These are phyloP conservation scores for Cephonodes hylas DNA, from an alignment of 2,888 invertebrate species.

Conservation along the genomic window DNA sequence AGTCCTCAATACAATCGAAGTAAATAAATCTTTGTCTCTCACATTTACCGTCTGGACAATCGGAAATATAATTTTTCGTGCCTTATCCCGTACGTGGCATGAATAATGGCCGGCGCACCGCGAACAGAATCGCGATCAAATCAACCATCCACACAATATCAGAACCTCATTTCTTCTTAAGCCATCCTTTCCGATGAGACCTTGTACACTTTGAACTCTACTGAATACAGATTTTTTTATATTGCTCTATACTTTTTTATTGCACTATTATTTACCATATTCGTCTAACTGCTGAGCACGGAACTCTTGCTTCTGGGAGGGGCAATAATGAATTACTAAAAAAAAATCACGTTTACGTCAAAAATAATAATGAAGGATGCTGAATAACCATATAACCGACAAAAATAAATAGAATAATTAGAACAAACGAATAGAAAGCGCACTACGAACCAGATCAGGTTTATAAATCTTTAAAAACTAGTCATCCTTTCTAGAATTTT, in stretches of 20 bases:
- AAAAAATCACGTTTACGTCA: too few relatives aligned
- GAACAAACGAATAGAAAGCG: too few relatives aligned
- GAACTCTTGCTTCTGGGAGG: too few relatives aligned
- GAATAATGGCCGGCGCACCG: constrained; percentile 40
- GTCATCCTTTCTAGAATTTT: too few relatives aligned
- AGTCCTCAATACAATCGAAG: neutral
- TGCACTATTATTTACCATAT: neutral
- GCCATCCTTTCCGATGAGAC: constrained; percentile 39
- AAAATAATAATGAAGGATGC: too few relatives aligned
- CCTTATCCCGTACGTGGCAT: neutral
- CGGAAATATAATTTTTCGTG: neutral
- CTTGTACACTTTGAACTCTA: constrained; percentile 27
- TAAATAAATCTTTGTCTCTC: neutral
- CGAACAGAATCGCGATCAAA: constrained; percentile 56
- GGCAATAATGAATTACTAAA: too few relatives aligned
- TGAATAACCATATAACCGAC: too few relatives aligned
- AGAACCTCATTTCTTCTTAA: constrained; percentile 71
- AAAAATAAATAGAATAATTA: too few relatives aligned
- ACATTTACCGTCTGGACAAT: neutral
- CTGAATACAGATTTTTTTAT: neutral
- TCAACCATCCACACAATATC: constrained; percentile 60
- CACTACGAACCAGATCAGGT: too few relatives aligned
- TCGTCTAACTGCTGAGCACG: too few relatives aligned
- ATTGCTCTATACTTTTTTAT: neutral
- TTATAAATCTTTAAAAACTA: too few relatives aligned